Percentiles rank a stretch among this genome's conserved stretches.
Evolutionary conservation across 1,140 invertebrate species (phyloP).

Genomic region (Sycobia sp.): DNA sequence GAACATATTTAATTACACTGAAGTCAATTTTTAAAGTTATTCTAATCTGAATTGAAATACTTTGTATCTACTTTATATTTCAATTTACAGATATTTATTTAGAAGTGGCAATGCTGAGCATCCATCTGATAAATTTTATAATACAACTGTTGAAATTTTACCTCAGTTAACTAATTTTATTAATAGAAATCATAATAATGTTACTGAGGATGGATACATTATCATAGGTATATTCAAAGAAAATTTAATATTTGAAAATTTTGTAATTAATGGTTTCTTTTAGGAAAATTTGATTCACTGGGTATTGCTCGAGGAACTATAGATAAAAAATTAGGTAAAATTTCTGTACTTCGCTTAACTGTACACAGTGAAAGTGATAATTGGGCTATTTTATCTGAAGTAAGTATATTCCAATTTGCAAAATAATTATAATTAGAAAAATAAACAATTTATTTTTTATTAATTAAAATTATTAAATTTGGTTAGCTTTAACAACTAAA

Average conservation of each 20-base stretch:
- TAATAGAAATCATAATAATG: conserved; percentile 60
- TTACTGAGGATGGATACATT: conserved; percentile 74
- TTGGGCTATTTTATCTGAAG: conserved; percentile 91
- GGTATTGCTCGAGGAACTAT: conserved; percentile 79
- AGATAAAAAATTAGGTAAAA: conserved; percentile 70
- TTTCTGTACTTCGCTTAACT: conserved; percentile 74
- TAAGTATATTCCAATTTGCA: conserved; percentile 59
- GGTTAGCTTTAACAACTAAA: background rate
- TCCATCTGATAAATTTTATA: conserved; percentile 87
- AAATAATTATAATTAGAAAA: background rate
- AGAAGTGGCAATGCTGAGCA: conserved; percentile 92
- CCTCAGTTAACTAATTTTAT: conserved; percentile 59
- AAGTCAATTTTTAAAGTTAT: conserved; percentile 31
- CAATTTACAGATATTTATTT: conserved; percentile 74
- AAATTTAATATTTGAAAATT: background rate
- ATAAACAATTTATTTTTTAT: conserved; percentile 15
- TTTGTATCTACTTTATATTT: conserved; percentile 2
- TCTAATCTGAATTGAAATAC: conserved; percentile 2
- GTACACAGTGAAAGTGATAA: conserved; percentile 83
- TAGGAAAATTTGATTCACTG: conserved; percentile 76
- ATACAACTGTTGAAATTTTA: conserved; percentile 85
- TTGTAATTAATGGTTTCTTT: conserved; percentile 4
- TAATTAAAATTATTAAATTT: background rate
- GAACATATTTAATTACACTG: no score
- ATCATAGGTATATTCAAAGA: conserved; percentile 65